Evolutionary conservation across 1,140 invertebrate genomes (phyloP).

Genomic region (Agrypnia vestita): DNA sequence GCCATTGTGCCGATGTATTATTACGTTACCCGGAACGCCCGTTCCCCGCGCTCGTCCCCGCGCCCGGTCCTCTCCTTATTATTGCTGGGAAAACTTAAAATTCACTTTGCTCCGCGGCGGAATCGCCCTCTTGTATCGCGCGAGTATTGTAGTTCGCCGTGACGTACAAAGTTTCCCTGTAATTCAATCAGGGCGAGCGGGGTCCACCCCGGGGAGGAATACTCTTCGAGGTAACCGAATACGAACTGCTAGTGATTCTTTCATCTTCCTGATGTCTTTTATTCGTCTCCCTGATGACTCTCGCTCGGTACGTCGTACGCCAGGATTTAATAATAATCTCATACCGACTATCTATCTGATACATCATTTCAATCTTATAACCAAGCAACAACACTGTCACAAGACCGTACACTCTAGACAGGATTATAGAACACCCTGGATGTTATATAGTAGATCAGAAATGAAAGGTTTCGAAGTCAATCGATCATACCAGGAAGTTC

Average conservation of each 20-base stretch:
- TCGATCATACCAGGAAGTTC: too few relatives aligned
- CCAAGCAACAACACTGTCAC: too few relatives aligned
- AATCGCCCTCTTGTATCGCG: not conserved
- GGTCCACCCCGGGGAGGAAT: not conserved
- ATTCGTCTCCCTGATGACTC: not conserved
- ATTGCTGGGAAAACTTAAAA: conserved; percentile 44
- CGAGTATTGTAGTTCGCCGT: conserved; percentile 6
- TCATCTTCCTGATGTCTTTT: conserved; percentile 21
- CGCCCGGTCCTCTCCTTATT: conserved; percentile 21
- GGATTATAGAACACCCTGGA: too few relatives aligned
- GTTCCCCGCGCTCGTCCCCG: not conserved
- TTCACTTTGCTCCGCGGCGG: conserved; percentile 24
- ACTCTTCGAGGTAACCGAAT: conserved; percentile 33
- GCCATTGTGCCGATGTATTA: conserved; percentile 46
- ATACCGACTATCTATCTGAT: too few relatives aligned
- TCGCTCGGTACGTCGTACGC: not conserved
- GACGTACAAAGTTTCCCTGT: conserved; percentile 41
- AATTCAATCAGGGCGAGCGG: conserved; percentile 15
- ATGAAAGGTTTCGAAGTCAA: too few relatives aligned
- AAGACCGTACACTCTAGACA: too few relatives aligned
- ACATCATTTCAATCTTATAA: too few relatives aligned
- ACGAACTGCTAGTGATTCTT: conserved; percentile 20
- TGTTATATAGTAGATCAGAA: too few relatives aligned
- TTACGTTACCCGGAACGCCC: conserved; percentile 38
- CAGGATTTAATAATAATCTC: not conserved